Conservation (phyloP, 2,797 vertebrate species). For the Pelochelys cantorii region DNA sequence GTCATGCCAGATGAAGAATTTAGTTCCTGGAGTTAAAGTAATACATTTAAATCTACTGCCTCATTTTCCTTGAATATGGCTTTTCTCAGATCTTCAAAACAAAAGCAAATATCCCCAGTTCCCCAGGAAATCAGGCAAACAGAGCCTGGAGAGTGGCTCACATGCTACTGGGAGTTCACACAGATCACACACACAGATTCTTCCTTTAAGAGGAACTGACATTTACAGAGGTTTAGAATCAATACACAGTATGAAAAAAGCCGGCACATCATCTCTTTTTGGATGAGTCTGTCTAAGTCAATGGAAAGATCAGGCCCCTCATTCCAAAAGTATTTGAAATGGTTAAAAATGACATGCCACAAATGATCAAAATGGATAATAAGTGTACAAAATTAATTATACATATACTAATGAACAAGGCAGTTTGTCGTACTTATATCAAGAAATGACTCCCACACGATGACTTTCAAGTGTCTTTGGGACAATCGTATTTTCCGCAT, state of each 20-base stretch:
- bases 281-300: fast-evolving
- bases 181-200: not conserved
- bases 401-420: not conserved
- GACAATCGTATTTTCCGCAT: not conserved
- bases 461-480: not conserved
- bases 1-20: not conserved
- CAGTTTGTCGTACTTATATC: not conserved
- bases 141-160: not conserved
- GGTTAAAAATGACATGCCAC: not conserved
- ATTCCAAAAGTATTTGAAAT: not conserved
- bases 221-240: not conserved
- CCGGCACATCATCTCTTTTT: not conserved
- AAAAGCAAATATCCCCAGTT: not conserved
- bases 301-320: not conserved
- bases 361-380: not conserved
- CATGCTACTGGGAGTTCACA: not conserved
- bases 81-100: not conserved
- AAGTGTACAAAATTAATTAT: not conserved
- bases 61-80: not conserved
- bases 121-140: not conserved
- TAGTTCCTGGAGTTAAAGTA: not conserved
- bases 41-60: not conserved
- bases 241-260: not conserved
- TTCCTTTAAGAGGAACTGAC: not conserved
- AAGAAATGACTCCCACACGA: not conserved